Base-by-base conservation (phyloP, 2,797 vertebrate genomes). In the Borostomias antarcticus region DNA sequence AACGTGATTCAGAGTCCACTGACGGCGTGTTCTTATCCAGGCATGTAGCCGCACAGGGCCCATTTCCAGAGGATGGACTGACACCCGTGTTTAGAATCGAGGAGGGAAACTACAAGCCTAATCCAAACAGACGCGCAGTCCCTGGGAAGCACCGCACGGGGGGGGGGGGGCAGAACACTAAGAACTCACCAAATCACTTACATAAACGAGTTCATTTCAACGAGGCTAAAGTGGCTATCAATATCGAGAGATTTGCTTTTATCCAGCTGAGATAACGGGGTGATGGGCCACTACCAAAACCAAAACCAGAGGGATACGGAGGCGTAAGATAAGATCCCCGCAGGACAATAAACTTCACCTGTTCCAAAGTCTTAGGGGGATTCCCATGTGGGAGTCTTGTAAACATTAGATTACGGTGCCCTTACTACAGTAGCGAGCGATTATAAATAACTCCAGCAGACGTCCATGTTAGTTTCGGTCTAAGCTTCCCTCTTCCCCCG, bases 81-180 rank as follows among this genome's bases (percentile, higher is more conserved):
- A 25, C 21, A 48, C 17, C 17, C 23, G 10, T 66, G 43, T 58
- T 66, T 59, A 59, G 15, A 58, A 45, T 51, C 17, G 21, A 56
- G 35, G 32, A 33, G 19, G 47, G 47, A 58, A 21, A 26, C 58
- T n/a, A 58, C 28, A 33, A 7, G 33, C 32, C 8, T 15, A 21
- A 57, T 15, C 1, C 54, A 58, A 6, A 58, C 54, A 58, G 15
- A 58, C 26, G 19, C 32, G 40, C 33, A 58, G 0, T 13, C 57
- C 35, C n/a, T 58, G 30, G 54, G 54, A 58, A 57, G 29, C 25
- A 11, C 52, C 6, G 15, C 13, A 5, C 1, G 15, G 1, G 11
- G 17, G 15, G 8, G 28, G 5, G 28, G 52, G 26, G 15, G 26
- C n/a, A 0, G 56, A n/a, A n/a, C n/a, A n/a, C n/a, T n/a, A n/a